Conservation (phyloP, 1,140 invertebrate genomes). For the Heliconius himera region DNA sequence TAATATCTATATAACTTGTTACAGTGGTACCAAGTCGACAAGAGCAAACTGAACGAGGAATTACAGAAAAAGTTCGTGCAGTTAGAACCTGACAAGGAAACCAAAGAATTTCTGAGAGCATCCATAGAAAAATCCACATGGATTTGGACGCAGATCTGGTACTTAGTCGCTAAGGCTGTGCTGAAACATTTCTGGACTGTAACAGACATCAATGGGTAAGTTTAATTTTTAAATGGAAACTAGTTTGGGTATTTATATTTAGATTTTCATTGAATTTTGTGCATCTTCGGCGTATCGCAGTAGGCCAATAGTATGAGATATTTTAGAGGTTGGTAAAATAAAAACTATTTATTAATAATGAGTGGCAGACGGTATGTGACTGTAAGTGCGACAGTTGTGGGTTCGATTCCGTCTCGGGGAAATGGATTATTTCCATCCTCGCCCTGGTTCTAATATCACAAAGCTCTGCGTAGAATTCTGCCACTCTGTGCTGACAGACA, state of each 20-base stretch:
- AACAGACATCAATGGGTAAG: constrained; percentile 93
- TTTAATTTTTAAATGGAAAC: constrained; percentile 40
- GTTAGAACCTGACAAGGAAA: constrained; percentile 86
- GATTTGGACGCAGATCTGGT: constrained; percentile 89
- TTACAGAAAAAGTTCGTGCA: constrained; percentile 83
- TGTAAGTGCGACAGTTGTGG: too few relatives aligned
- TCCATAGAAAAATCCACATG: constrained; percentile 88
- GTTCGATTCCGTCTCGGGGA: too few relatives aligned
- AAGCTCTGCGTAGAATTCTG: too few relatives aligned
- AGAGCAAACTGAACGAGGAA: constrained; percentile 70
- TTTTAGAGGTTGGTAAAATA: background rate
- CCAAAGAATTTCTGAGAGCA: constrained; percentile 86
- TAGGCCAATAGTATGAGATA: too few relatives aligned
- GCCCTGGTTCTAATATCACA: too few relatives aligned
- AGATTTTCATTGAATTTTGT: too few relatives aligned
- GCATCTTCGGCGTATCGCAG: too few relatives aligned
- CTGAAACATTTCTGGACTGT: constrained; percentile 90
- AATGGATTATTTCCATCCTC: too few relatives aligned
- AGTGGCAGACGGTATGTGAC: too few relatives aligned
- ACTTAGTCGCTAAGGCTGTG: constrained; percentile 86
- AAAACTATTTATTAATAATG: background rate
- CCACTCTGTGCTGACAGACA: too few relatives aligned
- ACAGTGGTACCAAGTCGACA: constrained; percentile 86
- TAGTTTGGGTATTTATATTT: too few relatives aligned
- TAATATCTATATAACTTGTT: constrained; percentile 59